A percentile compares a stretch with the other conserved stretches of the same genome.
Conservation (phyloP, 2,797 vertebrate species). For the Mus spretus region DNA sequence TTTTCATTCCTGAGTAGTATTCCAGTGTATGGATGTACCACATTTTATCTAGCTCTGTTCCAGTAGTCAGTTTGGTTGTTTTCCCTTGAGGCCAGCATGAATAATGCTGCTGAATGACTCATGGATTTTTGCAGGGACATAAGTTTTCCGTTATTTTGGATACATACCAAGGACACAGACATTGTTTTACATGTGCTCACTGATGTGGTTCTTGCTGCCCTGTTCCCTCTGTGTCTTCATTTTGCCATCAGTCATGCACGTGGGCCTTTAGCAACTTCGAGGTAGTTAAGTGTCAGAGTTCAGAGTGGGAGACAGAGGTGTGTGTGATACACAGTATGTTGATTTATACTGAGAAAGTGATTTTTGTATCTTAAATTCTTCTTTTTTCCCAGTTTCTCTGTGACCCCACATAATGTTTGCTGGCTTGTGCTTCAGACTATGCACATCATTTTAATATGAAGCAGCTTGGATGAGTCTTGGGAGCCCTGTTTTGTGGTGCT, state of each 20-base stretch:
- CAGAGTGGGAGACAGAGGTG: neutral
- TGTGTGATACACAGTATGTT: slow-evolving; percentile 22
- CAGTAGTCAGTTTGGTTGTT: neutral
- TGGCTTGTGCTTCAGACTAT: slow-evolving; percentile 41
- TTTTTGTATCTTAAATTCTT: neutral
- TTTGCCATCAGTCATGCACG: neutral
- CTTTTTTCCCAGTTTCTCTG: slow-evolving; percentile 39
- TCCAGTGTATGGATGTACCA: neutral
- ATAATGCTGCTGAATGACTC: neutral
- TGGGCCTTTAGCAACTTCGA: neutral
- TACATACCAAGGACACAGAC: neutral
- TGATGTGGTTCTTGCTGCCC: neutral
- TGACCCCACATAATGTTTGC: slow-evolving; percentile 2
- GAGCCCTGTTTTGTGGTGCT: slow-evolving; percentile 14
- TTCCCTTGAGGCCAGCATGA: neutral
- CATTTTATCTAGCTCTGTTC: neutral
- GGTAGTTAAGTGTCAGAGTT: neutral
- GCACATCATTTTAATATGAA: neutral
- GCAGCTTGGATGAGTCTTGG: neutral
- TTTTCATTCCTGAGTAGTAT: slow-evolving; percentile 38
- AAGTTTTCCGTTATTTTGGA: neutral
- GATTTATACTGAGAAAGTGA: slow-evolving; percentile 44
- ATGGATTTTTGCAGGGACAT: neutral
- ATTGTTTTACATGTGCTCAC: neutral
- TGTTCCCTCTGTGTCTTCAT: neutral